Conservation (phyloP, 2,113 vertebrate genomes). For the Osmerus eperlanus region DNA sequence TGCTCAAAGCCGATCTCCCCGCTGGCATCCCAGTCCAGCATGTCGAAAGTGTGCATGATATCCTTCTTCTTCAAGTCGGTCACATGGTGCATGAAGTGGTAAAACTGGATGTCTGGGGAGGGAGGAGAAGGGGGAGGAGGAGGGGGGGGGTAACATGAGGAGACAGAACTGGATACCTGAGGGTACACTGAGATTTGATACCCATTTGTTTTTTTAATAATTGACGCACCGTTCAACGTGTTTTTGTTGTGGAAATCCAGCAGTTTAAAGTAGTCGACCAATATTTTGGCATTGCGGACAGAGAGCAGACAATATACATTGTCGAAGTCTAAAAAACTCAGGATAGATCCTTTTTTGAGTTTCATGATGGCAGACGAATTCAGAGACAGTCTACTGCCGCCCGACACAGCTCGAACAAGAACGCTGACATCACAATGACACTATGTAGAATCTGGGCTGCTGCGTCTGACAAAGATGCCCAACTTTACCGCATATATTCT, state of each 20-base stretch:
- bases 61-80: slow-evolving; percentile 21
- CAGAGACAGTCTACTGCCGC: background rate
- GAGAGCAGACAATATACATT: slow-evolving; percentile 20
- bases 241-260: slow-evolving; percentile 26
- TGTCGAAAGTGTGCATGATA: slow-evolving; percentile 52
- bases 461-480: no score
- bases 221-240: slow-evolving; percentile 18
- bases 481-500: no score
- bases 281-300: slow-evolving; percentile 20
- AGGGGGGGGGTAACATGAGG: background rate
- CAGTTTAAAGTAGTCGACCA: slow-evolving; percentile 28
- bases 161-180: no score
- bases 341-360: background rate
- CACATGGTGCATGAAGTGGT: slow-evolving; percentile 49
- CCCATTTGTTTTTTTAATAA: background rate
- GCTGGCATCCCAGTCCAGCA: slow-evolving; percentile 34
- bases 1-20: slow-evolving; percentile 56
- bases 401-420: background rate
- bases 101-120: slow-evolving; percentile 58
- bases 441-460: background rate
- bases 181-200: background rate
- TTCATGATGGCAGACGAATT: background rate
- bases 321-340: slow-evolving; percentile 24
- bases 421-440: slow-evolving; percentile 33
- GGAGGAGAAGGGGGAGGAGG: slow-evolving; percentile 4